phyloP scores from a whole-genome alignment of 2,888 invertebrate species.

The Rambutsinella grinnellia region DNA sequence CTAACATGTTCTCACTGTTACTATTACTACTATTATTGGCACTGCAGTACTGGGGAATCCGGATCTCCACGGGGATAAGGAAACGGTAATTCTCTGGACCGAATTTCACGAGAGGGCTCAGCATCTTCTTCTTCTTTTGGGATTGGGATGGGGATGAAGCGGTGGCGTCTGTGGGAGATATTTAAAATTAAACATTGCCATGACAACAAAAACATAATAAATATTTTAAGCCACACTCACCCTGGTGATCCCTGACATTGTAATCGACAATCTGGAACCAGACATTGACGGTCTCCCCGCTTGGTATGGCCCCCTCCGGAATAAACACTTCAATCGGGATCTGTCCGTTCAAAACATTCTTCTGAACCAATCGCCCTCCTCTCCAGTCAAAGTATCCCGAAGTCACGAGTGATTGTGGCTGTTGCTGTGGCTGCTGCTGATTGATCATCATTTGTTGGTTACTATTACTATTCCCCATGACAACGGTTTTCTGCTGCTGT shows the following conservation, averaged over 20 bases:
- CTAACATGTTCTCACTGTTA: constrained; percentile 19
- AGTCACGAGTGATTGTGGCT: constrained; percentile 6
- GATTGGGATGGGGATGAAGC: no score
- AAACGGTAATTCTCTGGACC: constrained; percentile 47
- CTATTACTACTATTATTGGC: not conserved
- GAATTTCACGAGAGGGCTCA: constrained; percentile 46
- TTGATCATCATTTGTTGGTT: no score
- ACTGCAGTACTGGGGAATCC: constrained; percentile 47
- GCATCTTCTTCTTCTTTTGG: constrained; percentile 35
- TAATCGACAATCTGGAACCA: constrained; percentile 49
- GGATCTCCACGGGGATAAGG: constrained; percentile 41
- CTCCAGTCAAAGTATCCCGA: constrained; percentile 33
- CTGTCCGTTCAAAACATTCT: not conserved
- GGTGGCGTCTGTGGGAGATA: not conserved
- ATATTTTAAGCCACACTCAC: constrained; percentile 4
- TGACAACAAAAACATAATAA: no score
- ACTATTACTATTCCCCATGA: no score
- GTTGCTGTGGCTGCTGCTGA: not conserved
- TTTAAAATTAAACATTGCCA: not conserved
- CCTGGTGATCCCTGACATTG: constrained; percentile 29
- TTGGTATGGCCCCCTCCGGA: constrained; percentile 38
- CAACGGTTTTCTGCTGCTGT: no score
- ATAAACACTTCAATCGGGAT: constrained; percentile 50
- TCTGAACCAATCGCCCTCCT: constrained; percentile 37
- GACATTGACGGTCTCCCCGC: constrained; percentile 21